A percentile compares a stretch with the other conserved stretches of the same genome.
These are phyloP conservation scores for Drosophila sechellia DNA, from an alignment of 1,140 invertebrate species.

Conservation along the genomic window DNA sequence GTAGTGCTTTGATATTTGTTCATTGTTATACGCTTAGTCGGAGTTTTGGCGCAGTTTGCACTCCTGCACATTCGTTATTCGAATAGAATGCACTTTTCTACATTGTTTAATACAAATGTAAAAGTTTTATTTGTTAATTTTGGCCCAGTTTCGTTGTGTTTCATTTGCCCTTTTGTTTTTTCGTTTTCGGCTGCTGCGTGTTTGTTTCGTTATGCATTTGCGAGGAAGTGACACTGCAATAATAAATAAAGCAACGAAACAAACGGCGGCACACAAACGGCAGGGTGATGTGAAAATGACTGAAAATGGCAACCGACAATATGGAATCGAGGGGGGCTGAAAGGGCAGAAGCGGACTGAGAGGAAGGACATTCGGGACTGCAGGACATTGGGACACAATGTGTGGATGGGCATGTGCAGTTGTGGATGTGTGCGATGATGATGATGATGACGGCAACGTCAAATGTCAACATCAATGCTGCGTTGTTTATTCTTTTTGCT, in stretches of 20 bases:
- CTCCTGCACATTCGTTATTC: constrained; percentile 32
- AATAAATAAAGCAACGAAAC: constrained; percentile 71
- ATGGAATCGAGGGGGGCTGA: constrained; percentile 50
- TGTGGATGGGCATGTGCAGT: constrained; percentile 18
- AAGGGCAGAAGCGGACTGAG: constrained; percentile 4
- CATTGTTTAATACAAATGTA: constrained; percentile 71
- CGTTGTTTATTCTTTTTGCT: constrained; percentile 60
- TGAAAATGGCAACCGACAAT: constrained; percentile 71
- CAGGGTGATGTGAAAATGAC: constrained; percentile 47
- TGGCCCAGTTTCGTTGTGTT: constrained; percentile 54
- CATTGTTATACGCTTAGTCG: not conserved
- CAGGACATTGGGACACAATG: constrained; percentile 24
- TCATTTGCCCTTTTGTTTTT: not conserved
- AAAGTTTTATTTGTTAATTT: constrained; percentile 74
- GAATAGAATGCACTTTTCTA: constrained; percentile 62
- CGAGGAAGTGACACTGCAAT: constrained; percentile 63
- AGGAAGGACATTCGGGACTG: not conserved
- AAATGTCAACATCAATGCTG: constrained; percentile 77
- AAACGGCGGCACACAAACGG: constrained; percentile 3
- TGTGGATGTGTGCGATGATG: constrained; percentile 16
- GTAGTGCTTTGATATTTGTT: not conserved
- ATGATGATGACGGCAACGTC: constrained; percentile 62
- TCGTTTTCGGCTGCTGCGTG: constrained; percentile 5
- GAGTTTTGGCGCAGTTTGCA: constrained; percentile 15
- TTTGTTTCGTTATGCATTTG: constrained; percentile 52